These are phyloP conservation scores for Danio choprae DNA, from an alignment of 2,797 vertebrate genomes.

Conservation along the genomic window DNA sequence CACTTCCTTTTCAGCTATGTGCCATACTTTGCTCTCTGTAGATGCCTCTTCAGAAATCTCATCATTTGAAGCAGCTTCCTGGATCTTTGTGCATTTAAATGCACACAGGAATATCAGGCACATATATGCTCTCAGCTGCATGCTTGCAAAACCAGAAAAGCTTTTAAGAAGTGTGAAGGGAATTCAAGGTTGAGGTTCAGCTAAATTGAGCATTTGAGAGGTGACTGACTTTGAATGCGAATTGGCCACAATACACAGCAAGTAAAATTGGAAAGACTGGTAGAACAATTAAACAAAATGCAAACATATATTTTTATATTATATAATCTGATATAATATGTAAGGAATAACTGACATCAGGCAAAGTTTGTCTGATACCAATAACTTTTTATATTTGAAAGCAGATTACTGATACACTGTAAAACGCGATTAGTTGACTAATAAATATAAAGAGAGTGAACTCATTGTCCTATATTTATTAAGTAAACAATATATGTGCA, in stretches of 20 bases:
- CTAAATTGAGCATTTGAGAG: background rate
- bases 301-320: too few relatives aligned
- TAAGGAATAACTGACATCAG: too few relatives aligned
- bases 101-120: conserved; percentile 11
- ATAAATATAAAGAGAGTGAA: too few relatives aligned
- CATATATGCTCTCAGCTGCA: background rate
- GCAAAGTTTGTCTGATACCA: too few relatives aligned
- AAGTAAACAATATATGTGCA: too few relatives aligned
- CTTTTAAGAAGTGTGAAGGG: background rate
- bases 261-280: background rate
- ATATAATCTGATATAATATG: too few relatives aligned
- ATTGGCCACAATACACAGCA: background rate
- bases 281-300: too few relatives aligned
- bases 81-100: conserved; percentile 10
- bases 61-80: conserved; percentile 1
- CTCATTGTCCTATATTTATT: too few relatives aligned
- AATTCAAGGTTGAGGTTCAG: background rate
- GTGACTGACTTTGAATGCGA: background rate
- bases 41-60: conserved; percentile 14
- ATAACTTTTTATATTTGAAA: too few relatives aligned
- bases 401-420: too few relatives aligned
- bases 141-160: conserved; percentile 3
- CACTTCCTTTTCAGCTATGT: conserved; percentile 22
- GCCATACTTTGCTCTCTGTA: conserved; percentile 27
- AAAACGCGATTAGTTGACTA: too few relatives aligned